Base-by-base conservation (phyloP, 2,888 invertebrate genomes). In the Venusia cambrica region DNA sequence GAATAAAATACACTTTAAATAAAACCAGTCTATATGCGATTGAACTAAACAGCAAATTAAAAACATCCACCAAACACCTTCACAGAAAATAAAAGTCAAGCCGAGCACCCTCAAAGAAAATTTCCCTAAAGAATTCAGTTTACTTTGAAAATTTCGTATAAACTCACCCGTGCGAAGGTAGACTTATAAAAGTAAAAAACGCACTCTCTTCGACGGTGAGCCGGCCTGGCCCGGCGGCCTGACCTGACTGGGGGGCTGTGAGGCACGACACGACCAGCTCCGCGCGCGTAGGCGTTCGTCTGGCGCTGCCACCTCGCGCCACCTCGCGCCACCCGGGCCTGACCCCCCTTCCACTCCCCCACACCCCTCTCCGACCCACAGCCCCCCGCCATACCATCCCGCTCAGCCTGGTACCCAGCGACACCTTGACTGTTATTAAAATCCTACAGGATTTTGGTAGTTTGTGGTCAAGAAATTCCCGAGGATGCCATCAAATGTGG, bases 171-270 rank as follows among this genome's bases (percentile, higher is more conserved):
- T 45, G 9, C 12, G 28, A 31, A 12, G 45, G 47, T 44, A 20
- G 27, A 37, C 15, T 50, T 57, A 54, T 47, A 57, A 62, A 62
- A 50, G 46, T 51, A 47, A 38, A 48, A 60, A 57, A 52, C 38
- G 47, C 30, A 32, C 33, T 40, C 32, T 11, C 15, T 15, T 20
- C n/a, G 13, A 7, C 9, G 37, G 17, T 11, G 32, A 9, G 38
- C 11, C 62, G 66, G 74, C 85, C 80, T 81, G 88, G 81, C 87
- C 88, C 88, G 78, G 85, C 84, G 76, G 79, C 83, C 78, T 77
- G 79, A 74, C 74, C n/a, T 75, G 73, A 75, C 77, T 77, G 80
- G 64, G 63, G 77, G 61, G 2, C 38, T 50, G 36, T 39, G 40
- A 48, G 58, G 64, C 61, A 63, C 58, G 55, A 56, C 69, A 76